Percentiles rank a stretch among this genome's conserved stretches.
Evolutionary conservation across 2,888 invertebrate genomes (phyloP).

Genomic region (Drosophila ochracea): DNA sequence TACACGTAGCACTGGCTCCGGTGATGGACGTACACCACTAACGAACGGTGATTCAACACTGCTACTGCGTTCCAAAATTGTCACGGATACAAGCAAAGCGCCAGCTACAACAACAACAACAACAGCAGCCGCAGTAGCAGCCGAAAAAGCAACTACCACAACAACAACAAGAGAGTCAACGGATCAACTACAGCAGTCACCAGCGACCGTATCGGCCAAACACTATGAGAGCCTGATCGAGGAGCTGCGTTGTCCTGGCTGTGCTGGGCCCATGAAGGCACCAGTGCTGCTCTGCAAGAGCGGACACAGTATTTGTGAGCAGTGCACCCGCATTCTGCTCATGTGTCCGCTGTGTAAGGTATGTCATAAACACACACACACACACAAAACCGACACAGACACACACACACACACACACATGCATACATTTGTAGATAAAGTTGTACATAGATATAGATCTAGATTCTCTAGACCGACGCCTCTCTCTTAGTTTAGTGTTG

Average conservation of each 20-base stretch:
- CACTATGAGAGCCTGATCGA: conserved; percentile 84
- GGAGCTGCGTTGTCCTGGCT: conserved; percentile 85
- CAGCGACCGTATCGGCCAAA: conserved; percentile 43
- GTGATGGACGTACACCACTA: conserved; percentile 59
- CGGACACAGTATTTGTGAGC: conserved; percentile 84
- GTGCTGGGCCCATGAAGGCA: conserved; percentile 83
- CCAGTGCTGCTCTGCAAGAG: conserved; percentile 83
- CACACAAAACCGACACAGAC: background rate
- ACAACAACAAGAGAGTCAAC: conserved; percentile 12
- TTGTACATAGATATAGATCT: background rate
- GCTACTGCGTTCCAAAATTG: conserved; percentile 39
- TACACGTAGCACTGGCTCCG: conserved; percentile 77
- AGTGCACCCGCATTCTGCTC: conserved; percentile 82
- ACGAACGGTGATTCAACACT: conserved; percentile 40
- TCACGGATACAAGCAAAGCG: conserved; percentile 26
- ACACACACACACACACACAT: background rate
- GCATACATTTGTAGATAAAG: background rate
- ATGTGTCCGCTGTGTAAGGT: conserved; percentile 84
- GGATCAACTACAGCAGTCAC: conserved; percentile 3
- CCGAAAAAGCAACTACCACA: background rate
- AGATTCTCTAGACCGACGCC: background rate
- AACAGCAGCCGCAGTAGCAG: background rate
- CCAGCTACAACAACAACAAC: background rate
- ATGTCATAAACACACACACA: conserved; percentile 38
- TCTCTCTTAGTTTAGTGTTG: conserved; percentile 12